Evolutionary conservation across 2,888 invertebrate species (phyloP).

Genomic region (Andrena fulva): DNA sequence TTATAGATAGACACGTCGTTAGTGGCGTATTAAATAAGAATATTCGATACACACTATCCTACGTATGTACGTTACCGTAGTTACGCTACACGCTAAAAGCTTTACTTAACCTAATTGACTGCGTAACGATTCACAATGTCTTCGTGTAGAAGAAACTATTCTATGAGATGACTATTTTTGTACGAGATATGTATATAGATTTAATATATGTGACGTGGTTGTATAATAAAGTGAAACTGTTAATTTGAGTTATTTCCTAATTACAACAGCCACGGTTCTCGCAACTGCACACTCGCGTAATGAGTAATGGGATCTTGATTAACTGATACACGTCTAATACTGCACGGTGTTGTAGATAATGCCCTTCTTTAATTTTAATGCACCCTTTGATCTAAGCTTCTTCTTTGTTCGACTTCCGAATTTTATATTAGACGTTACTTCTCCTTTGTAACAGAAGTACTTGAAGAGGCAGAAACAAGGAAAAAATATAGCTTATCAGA

Average conservation of each 20-base stretch:
- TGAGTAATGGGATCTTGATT: not conserved
- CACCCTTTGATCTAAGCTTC: slow-evolving; percentile 6
- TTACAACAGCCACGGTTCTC: not conserved
- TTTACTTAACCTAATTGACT: slow-evolving; percentile 41
- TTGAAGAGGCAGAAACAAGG: slow-evolving; percentile 52
- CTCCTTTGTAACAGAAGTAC: slow-evolving; percentile 14
- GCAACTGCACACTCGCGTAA: not conserved
- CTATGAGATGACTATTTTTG: slow-evolving; percentile 18
- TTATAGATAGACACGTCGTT: slow-evolving; percentile 60
- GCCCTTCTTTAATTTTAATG: not conserved
- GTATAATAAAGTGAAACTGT: slow-evolving; percentile 35
- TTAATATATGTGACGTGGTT: slow-evolving; percentile 25
- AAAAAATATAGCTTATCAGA: slow-evolving; percentile 79
- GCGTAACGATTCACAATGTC: slow-evolving; percentile 6
- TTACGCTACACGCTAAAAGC: slow-evolving; percentile 38
- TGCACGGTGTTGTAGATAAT: slow-evolving; percentile 41
- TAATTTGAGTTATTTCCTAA: slow-evolving; percentile 9
- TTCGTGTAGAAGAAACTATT: not conserved
- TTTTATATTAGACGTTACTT: slow-evolving; percentile 8
- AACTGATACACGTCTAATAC: not conserved
- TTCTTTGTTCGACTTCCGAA: not conserved
- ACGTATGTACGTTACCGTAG: slow-evolving; percentile 12
- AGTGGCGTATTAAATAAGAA: slow-evolving; percentile 47
- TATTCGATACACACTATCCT: slow-evolving; percentile 14
- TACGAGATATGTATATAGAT: slow-evolving; percentile 48